Conservation (phyloP, 2,797 vertebrate genomes). For the Catharus ustulatus region DNA sequence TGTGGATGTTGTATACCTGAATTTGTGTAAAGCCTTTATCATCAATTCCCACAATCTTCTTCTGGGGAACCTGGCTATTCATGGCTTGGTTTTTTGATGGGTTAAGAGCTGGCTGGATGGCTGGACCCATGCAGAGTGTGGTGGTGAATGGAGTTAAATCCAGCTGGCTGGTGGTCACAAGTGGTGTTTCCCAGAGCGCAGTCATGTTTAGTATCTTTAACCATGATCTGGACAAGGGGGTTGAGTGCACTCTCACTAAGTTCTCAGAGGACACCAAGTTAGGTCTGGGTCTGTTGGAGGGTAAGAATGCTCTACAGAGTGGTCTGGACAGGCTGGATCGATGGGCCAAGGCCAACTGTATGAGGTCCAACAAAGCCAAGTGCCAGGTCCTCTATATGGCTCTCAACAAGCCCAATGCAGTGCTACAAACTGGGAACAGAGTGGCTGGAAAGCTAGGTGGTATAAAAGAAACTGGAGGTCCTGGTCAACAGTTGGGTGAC, state of each 20-base stretch:
- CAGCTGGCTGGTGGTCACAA: neutral
- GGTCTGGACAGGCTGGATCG: rapidly evolving
- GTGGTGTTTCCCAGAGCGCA: neutral
- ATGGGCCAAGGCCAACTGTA: neutral
- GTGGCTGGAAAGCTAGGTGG: neutral
- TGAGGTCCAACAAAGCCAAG: neutral
- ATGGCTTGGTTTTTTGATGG: neutral
- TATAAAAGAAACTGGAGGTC: neutral
- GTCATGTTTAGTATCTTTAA: neutral
- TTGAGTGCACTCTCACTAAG: neutral
- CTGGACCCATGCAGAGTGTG: no score
- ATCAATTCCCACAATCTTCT: neutral
- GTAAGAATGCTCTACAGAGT: neutral
- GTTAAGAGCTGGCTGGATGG: neutral
- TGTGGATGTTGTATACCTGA: neutral
- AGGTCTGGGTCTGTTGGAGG: neutral
- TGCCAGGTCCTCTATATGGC: rapidly evolving
- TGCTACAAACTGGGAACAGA: neutral
- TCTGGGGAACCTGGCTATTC: neutral
- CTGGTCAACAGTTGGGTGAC: neutral
- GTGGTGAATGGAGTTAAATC: neutral
- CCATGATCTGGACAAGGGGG: neutral
- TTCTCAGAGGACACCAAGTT: neutral
- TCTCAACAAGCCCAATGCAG: neutral
- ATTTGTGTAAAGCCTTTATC: neutral